A percentile compares a stretch with the other conserved stretches of the same genome.
Evolutionary conservation across 2,113 vertebrate genomes (phyloP).

Genomic region (Emydura subglobosa): DNA sequence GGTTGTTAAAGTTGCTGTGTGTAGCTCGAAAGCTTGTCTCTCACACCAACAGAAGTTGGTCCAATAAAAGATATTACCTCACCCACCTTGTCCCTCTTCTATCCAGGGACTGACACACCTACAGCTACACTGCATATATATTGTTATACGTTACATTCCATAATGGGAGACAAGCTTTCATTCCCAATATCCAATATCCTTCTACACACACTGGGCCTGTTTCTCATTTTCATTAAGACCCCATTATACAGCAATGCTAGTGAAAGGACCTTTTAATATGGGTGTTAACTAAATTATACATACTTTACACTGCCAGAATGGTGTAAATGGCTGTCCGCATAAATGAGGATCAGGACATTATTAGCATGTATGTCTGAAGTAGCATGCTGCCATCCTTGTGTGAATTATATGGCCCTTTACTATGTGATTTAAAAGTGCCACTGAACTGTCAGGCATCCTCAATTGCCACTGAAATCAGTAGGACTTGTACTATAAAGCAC

Average conservation of each 20-base stretch:
- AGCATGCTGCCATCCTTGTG: not conserved
- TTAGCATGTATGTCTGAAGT: not conserved
- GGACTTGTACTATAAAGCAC: fast-evolving
- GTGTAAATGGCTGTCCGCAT: fast-evolving
- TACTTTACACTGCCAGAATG: fast-evolving
- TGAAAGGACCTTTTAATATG: not conserved
- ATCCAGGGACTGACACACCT: not conserved
- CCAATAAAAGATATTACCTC: not conserved
- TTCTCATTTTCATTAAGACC: not conserved
- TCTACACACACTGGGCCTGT: not conserved
- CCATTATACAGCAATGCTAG: not conserved
- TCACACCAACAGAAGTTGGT: not conserved
- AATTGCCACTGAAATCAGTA: fast-evolving
- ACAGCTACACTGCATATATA: not conserved
- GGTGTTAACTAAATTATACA: not conserved
- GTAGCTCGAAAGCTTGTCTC: not conserved
- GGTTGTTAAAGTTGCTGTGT: not conserved
- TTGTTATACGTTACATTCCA: not conserved
- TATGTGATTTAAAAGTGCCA: not conserved
- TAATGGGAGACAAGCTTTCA: not conserved
- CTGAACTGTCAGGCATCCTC: not conserved
- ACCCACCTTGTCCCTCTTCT: not conserved
- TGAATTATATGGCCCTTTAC: not conserved
- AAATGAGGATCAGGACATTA: not conserved
- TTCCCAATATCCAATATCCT: not conserved